These are phyloP conservation scores for Pterocles burchelli DNA, from an alignment of 2,113 vertebrate genomes.

Conservation along the genomic window DNA sequence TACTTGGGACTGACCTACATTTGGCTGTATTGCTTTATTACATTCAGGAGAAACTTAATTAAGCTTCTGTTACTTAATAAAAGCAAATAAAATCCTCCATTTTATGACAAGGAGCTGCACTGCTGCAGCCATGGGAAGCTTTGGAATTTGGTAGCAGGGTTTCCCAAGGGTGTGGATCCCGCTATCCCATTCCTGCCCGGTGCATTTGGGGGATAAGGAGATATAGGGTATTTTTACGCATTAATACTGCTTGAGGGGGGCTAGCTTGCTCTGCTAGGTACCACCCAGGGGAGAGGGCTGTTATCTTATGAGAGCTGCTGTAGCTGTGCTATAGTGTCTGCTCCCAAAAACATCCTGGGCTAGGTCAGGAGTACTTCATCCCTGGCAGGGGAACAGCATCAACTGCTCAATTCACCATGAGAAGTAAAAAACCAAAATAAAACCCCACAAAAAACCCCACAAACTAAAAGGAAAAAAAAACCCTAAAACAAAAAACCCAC, in stretches of 20 bases:
- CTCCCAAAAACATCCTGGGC: background rate
- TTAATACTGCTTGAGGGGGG: rapidly evolving
- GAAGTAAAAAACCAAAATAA: background rate
- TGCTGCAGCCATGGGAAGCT: background rate
- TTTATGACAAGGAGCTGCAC: background rate
- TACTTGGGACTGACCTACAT: constrained; percentile 52
- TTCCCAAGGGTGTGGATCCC: background rate
- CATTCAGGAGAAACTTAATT: constrained; percentile 56
- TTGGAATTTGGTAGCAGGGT: background rate
- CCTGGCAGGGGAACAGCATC: background rate
- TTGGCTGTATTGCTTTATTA: constrained; percentile 25
- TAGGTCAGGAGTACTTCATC: background rate
- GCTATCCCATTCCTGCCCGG: background rate
- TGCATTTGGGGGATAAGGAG: background rate
- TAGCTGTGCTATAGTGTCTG: background rate
- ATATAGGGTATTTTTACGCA: background rate
- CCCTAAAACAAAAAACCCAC: too few relatives aligned
- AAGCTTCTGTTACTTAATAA: constrained; percentile 57
- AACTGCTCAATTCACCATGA: background rate
- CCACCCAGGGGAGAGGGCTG: background rate
- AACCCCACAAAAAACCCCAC: rapidly evolving
- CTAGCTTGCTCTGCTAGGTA: background rate
- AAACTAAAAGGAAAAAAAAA: too few relatives aligned
- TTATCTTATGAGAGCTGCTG: background rate
- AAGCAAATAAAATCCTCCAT: constrained; percentile 26